Evolutionary conservation across 2,113 vertebrate species (phyloP).

Genomic region (Anguilla japonica): DNA sequence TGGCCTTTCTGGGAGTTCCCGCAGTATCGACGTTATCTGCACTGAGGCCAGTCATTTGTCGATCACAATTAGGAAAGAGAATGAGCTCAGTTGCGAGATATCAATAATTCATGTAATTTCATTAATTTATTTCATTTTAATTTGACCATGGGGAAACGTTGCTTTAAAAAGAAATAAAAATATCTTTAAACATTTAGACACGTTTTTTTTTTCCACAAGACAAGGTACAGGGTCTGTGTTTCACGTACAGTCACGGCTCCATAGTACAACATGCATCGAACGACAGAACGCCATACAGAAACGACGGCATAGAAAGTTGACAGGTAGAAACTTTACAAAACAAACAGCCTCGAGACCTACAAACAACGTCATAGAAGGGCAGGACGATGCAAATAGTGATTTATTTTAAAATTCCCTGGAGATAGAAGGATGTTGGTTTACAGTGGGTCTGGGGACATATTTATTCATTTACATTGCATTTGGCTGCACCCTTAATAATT

Average conservation of each 20-base stretch:
- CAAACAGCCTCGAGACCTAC: slow-evolving; percentile 75
- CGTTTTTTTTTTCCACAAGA: slow-evolving; percentile 84
- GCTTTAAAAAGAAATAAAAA: slow-evolving; percentile 83
- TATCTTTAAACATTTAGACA: slow-evolving; percentile 85
- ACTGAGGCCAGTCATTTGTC: neutral
- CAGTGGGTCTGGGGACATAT: slow-evolving; percentile 48
- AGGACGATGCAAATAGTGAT: slow-evolving; percentile 64
- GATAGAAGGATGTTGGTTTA: slow-evolving; percentile 58
- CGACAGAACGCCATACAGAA: slow-evolving; percentile 83
- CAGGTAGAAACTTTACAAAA: slow-evolving; percentile 83
- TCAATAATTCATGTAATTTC: slow-evolving; percentile 75
- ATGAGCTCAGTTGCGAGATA: slow-evolving; percentile 41
- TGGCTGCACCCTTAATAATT: slow-evolving; percentile 38
- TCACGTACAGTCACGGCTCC: slow-evolving; percentile 89
- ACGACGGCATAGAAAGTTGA: slow-evolving; percentile 87
- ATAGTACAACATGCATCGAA: slow-evolving; percentile 95
- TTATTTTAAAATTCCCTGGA: slow-evolving; percentile 64
- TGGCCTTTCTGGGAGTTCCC: neutral
- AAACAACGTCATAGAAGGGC: slow-evolving; percentile 75
- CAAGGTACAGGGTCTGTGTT: slow-evolving; percentile 85
- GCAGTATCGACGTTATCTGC: neutral
- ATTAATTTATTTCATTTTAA: slow-evolving; percentile 88
- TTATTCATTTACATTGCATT: slow-evolving; percentile 52
- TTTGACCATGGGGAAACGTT: slow-evolving; percentile 84
- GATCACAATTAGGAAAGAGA: neutral